Percentiles rank a stretch among this genome's conserved stretches.
phyloP scores from a whole-genome alignment of 2,113 vertebrate genomes.

The Otus sunia region DNA sequence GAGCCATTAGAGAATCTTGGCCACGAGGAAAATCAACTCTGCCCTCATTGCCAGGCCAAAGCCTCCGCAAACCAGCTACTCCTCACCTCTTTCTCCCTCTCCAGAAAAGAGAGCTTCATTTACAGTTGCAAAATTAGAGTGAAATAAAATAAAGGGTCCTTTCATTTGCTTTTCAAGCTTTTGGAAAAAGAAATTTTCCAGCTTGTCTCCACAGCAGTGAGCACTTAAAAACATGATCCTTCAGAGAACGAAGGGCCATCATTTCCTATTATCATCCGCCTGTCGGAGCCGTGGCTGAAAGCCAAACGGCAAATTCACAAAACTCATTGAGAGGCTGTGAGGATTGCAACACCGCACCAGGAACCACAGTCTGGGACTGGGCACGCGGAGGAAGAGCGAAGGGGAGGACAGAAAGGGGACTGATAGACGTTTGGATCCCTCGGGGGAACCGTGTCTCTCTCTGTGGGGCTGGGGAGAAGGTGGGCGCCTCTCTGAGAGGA shows the following conservation, averaged over 20 bases:
- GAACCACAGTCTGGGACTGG: neutral
- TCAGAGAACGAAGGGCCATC: neutral
- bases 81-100: neutral
- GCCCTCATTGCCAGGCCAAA: neutral
- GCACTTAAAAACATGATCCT: neutral
- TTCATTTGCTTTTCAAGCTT: neutral
- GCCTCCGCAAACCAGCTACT: neutral
- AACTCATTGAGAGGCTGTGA: neutral
- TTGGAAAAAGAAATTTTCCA: neutral
- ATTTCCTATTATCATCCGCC: conserved; percentile 5
- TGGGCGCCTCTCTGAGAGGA: neutral
- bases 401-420: neutral
- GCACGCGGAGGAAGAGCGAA: neutral
- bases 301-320: conserved; percentile 28
- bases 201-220: neutral
- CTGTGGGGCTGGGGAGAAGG: neutral
- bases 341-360: neutral
- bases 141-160: neutral
- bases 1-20: neutral
- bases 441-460: neutral
- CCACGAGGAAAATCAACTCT: neutral
- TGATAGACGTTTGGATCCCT: neutral
- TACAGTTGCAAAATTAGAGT: neutral
- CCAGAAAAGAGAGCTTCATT: neutral
- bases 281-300: neutral